Base-by-base conservation (phyloP, 1,140 invertebrate genomes). In the Ephestia elutella region DNA sequence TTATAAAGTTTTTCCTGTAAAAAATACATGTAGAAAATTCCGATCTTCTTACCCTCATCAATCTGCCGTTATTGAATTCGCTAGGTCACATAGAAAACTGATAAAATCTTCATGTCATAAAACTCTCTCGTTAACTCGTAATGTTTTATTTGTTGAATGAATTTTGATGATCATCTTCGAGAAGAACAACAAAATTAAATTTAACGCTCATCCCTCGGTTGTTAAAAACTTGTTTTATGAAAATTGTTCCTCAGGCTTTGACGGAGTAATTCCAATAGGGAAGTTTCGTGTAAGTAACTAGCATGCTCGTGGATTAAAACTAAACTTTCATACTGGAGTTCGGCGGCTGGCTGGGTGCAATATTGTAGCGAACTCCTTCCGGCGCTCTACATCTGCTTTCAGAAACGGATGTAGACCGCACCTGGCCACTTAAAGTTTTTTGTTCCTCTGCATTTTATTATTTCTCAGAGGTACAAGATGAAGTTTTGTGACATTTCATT, bases 401-500 rank as follows among this genome's bases (percentile, higher is more conserved):
- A 57, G 59, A 68, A 54, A 55, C 79, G 79, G 82, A 83, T 80
- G 74, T 77, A 70, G 70, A 64, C 72, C 66, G 77, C 83, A 86
- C 83, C 83, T 86, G 83, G 83, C 68, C 64, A 64, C 60, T 32
- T 9, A 68, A 49, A 59, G 56, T 62, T 74, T 75, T 68, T 69
- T 62, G 49, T 32, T 15, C 49, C 61, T 25, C 18, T 53, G 50
- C 56, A 57, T 66, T 60, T 62, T 62, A 57, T 55, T 60, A 57
- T 55, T 60, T 10, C 17, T 18, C n/a, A 44, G 48, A 19, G 35
- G 15, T 18, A 55, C 35, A 56, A 51, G 21, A 51, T 48, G 28
- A 20, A 20, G 44, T 54, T 49, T 57, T 21, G 44, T 44, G 21
- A 10, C 38, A 44, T 44, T 44, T 44, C n/a, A 44, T 44, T 44